Evolutionary conservation across 2,888 invertebrate genomes (phyloP), one percentile per base, ranked within the genome.

Genomic region (Malacosoma neustria): DNA sequence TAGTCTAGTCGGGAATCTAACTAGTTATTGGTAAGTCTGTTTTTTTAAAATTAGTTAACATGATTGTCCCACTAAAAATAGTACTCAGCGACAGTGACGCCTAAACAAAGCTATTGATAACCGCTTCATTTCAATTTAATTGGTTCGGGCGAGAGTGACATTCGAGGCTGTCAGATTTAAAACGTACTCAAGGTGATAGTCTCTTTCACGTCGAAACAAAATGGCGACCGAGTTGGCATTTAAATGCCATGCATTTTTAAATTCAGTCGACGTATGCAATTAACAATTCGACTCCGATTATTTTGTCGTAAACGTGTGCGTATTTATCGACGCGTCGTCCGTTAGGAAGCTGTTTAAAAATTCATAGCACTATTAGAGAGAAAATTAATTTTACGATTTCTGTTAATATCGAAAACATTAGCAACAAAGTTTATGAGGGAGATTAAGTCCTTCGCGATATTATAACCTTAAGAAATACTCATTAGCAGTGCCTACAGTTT

Each of bases 161-260:
- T 75, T 84, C 74, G 75, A 74, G 67, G 75, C 71, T 84, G 84
- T 85, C 82, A 84, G 82, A 84, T 84, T 84, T 85, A 82, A 80
- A 79, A 75, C 74, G 73, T 60, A 68, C 72, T 80, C 82, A 84
- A 84, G 85, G 84, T 72, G 80, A 82, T 77, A 81, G 77, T 73
- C 77, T 74, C 80, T 75, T 73, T 76, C 69, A 66, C 64, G 63
- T 69, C 72, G 75, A 63, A 64, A 72, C 70, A 76, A 81, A 79
- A 81, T 80, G 82, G 84, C 82, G 81, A 60, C 72, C 59, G 62
- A 59, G 68, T 68, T 85, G 84, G 75, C 82, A 84, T 85, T 84
- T 85, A 85, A 85, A 85, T 84, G 84, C 82, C 85, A 84, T 77
- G 72, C 75, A 71, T 82, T 85, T 84, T 84, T 82, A 81, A 76